Conservation (phyloP, 2,888 invertebrate genomes). For the Papilio elwesi region DNA sequence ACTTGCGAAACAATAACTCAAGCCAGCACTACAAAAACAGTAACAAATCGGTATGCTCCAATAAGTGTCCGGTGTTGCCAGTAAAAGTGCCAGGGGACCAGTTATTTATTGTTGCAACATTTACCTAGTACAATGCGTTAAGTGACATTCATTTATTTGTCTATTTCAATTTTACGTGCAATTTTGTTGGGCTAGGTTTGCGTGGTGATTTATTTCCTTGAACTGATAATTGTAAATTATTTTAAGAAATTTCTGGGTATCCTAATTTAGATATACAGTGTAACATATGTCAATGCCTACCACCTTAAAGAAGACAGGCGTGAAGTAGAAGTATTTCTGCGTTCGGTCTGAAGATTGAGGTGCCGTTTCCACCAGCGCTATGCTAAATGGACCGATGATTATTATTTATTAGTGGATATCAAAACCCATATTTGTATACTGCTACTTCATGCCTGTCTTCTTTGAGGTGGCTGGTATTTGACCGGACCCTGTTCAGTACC, state of each 20-base stretch:
- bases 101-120: constrained; percentile 56
- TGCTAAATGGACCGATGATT: too few relatives aligned
- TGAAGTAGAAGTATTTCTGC: too few relatives aligned
- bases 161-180: constrained; percentile 51
- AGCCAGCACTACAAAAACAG: constrained; percentile 31
- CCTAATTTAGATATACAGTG: neutral
- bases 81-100: constrained; percentile 51
- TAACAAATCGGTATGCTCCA: constrained; percentile 49
- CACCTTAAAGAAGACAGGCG: too few relatives aligned
- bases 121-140: constrained; percentile 54
- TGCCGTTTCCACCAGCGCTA: too few relatives aligned
- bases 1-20: constrained; percentile 36
- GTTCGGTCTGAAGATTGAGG: too few relatives aligned
- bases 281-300: neutral
- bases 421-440: too few relatives aligned
- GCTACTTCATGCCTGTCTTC: too few relatives aligned
- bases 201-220: constrained; percentile 42
- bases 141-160: constrained; percentile 60
- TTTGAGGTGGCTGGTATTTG: too few relatives aligned
- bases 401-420: too few relatives aligned
- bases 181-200: constrained; percentile 36
- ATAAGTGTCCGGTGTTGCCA: constrained; percentile 53
- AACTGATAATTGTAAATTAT: constrained; percentile 32
- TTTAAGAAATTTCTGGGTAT: constrained; percentile 9
- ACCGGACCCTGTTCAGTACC: too few relatives aligned